A percentile compares a stretch with the other conserved stretches of the same genome.
phyloP scores from a whole-genome alignment of 1,140 invertebrate species.

The Drosophila ananassae region DNA sequence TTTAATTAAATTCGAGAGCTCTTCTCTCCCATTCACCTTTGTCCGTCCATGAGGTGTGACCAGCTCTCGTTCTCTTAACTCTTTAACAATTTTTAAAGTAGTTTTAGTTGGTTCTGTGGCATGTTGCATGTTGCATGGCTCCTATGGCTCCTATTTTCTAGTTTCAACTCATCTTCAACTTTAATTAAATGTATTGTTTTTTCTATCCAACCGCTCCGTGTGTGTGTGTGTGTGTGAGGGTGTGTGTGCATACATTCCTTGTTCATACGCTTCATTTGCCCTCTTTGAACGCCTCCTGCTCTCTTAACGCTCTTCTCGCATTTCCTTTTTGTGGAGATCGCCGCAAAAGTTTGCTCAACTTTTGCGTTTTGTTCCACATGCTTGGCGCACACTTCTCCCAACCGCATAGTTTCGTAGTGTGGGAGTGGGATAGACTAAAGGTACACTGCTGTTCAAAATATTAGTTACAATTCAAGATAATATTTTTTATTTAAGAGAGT shows the following conservation, averaged over 20 bases:
- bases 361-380: constrained; percentile 79
- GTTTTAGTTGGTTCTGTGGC: constrained; percentile 51
- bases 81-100: constrained; percentile 71
- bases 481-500: no score
- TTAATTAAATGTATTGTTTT: constrained; percentile 82
- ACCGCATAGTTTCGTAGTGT: constrained; percentile 44
- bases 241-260: constrained; percentile 46
- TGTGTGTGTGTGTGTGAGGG: neutral
- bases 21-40: constrained; percentile 37
- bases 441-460: constrained; percentile 8
- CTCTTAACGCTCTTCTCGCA: neutral
- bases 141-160: constrained; percentile 20
- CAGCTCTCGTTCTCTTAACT: constrained; percentile 1
- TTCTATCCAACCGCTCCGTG: constrained; percentile 31
- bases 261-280: constrained; percentile 70
- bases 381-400: constrained; percentile 63
- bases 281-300: constrained; percentile 46
- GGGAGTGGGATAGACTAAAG: neutral
- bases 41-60: neutral
- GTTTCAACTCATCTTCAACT: constrained; percentile 73
- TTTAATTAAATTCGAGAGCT: constrained; percentile 75
- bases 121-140: constrained; percentile 43
- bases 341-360: constrained; percentile 76
- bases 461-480: neutral
- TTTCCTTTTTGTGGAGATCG: constrained; percentile 53